Base-by-base conservation (phyloP, 2,113 vertebrate species). In the Tyto alba region DNA sequence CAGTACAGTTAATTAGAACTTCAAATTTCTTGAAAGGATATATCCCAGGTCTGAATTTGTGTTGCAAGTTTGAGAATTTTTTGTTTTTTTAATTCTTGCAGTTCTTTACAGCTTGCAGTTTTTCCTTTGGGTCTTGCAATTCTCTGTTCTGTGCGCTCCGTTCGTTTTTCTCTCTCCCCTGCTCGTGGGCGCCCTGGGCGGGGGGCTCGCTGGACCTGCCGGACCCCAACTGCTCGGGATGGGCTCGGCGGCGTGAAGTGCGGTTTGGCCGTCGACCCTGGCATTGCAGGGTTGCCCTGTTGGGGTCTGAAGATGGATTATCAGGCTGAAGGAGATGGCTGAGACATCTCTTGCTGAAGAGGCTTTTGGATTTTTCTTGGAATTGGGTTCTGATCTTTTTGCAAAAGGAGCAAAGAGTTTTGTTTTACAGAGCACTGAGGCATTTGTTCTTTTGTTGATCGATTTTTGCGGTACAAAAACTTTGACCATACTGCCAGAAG, bases 221-320 rank as follows among this genome's bases (percentile, higher is more conserved):
- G 45, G 45, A 18, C 19, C 45, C 45, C 45, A 17, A 45, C 53
- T 15, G 32, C 72, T 22, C 52, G 8, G 52, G 16, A 30, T 2
- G 36, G 41, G n/a, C 2, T 16, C 6, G 1, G 63, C 53, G 13
- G 38, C 9, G 1, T 7, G 15, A 2, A 6, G 1, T 7, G 12
- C 45, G 7, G 2, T 29, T 47, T n/a, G 59, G 40, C 47, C 16
- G 18, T 6, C 5, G 2, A 9, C 56, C 36, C 48, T 4, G 0
- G 15, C 11, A 1, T 16, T 17, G 82, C 21, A 3, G 89, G 21
- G 16, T 47, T 48, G 30, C 13, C 68, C 34, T n/a, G 6, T 15
- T 62, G 25, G 55, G n/a, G n/a, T 21, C 56, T 7, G 56, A 45
- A 50, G 48, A 75, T n/a, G 48, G 52, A 34, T 10, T 8, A 2